Evolutionary conservation across 2,888 invertebrate genomes (phyloP).

Genomic region (Notocelia uddmanniana): DNA sequence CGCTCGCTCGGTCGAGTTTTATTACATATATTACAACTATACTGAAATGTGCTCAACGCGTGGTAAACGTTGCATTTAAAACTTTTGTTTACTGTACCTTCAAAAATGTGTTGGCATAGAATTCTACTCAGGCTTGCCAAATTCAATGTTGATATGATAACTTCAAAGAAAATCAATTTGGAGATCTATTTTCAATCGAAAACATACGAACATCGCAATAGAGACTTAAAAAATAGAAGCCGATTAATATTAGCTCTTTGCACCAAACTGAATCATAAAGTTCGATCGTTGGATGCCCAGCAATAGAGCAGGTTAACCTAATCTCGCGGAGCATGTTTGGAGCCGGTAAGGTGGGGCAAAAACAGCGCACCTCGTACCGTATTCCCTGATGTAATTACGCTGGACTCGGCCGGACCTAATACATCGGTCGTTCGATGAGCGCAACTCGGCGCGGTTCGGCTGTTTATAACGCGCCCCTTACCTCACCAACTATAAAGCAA

Average conservation of each 20-base stretch:
- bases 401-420: conserved; percentile 72
- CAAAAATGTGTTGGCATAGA: neutral
- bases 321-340: conserved; percentile 47
- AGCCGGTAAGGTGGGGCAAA: conserved; percentile 60
- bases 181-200: neutral
- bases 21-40: neutral
- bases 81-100: conserved; percentile 1
- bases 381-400: conserved; percentile 83
- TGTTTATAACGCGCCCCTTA: conserved; percentile 44
- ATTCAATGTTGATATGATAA: conserved; percentile 2
- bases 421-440: conserved; percentile 76
- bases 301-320: conserved; percentile 46
- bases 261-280: conserved; percentile 42
- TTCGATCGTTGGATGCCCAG: conserved; percentile 37
- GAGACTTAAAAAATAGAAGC: neutral
- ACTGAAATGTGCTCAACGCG: neutral
- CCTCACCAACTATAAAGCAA: conserved; percentile 64
- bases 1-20: too few species aligned
- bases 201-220: neutral
- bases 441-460: conserved; percentile 55
- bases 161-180: neutral
- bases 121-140: neutral
- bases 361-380: conserved; percentile 64
- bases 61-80: neutral
- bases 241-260: conserved; percentile 32